Conservation (phyloP, 2,797 vertebrate species). For the Clarias pachynema region DNA sequence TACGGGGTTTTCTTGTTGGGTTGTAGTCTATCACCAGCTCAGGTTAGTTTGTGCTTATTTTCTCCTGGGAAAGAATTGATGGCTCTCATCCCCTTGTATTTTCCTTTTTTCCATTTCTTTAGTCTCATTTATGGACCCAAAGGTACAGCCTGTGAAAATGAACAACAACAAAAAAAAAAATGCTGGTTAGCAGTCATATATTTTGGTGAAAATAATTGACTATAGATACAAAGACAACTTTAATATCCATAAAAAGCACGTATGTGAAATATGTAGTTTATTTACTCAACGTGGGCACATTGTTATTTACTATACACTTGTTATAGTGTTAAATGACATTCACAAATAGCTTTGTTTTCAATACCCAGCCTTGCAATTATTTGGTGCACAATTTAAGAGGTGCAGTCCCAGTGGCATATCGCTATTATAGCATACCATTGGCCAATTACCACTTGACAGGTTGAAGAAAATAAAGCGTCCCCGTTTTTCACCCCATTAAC, state of each 20-base stretch:
- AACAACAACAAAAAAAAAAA: conserved; percentile 56
- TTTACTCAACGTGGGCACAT: not conserved
- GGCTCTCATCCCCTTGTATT: conserved; percentile 68
- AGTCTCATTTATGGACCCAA: conserved; percentile 60
- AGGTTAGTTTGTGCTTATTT: conserved; percentile 76
- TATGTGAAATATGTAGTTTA: not conserved
- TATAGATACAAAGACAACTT: not conserved
- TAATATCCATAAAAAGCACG: not conserved
- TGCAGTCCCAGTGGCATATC: conserved; percentile 67
- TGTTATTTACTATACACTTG: conserved; percentile 3
- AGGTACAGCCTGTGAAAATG: conserved; percentile 70
- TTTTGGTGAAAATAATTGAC: not conserved
- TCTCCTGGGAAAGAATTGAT: conserved; percentile 71
- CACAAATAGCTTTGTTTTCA: conserved; percentile 26
- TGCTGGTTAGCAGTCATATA: conserved; percentile 35
- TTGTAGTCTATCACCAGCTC: conserved; percentile 61
- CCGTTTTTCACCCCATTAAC: conserved; percentile 76
- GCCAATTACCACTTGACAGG: conserved; percentile 79
- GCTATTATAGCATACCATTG: conserved; percentile 70
- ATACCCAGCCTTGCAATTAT: conserved; percentile 65
- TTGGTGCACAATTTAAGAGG: conserved; percentile 70
- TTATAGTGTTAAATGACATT: not conserved
- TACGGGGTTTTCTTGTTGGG: conserved; percentile 54
- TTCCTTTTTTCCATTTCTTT: conserved; percentile 63
- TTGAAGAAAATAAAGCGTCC: conserved; percentile 67